Evolutionary conservation across 2,113 vertebrate species (phyloP).

Genomic region (Gadus macrocephalus): DNA sequence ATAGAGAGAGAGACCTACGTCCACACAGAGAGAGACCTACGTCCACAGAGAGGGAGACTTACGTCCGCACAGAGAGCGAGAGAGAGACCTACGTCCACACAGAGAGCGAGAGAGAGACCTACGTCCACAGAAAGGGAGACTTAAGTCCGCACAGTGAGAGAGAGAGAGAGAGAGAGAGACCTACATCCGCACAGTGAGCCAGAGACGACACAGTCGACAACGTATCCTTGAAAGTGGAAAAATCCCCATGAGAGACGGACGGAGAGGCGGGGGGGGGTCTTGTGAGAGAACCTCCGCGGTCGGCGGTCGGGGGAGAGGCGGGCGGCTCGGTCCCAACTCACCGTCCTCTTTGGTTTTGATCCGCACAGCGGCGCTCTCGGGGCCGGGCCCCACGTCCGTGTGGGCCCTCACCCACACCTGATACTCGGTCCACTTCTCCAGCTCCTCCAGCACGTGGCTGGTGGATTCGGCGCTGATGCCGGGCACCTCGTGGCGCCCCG

Average conservation of each 20-base stretch:
- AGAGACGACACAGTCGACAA: conserved; percentile 14
- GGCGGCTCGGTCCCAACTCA: conserved; percentile 69
- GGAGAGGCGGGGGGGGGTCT: conserved; percentile 13
- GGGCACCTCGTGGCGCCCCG: conserved; percentile 82
- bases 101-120: conserved; percentile 22
- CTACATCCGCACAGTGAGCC: conserved; percentile 21
- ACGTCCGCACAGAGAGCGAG: too few relatives aligned
- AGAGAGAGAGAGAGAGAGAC: conserved; percentile 25
- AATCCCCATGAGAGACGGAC: conserved; percentile 7
- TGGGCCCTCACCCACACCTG: conserved; percentile 98
- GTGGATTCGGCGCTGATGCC: conserved; percentile 84
- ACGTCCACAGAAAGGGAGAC: conserved; percentile 23
- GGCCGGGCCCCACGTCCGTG: conserved; percentile 94
- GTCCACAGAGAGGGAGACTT: too few relatives aligned
- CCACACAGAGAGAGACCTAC: conserved; percentile 15
- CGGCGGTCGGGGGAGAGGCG: background rate
- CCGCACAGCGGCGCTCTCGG: conserved; percentile 85
- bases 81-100: too few relatives aligned
- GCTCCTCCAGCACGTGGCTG: conserved; percentile 87
- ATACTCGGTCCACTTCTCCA: conserved; percentile 99
- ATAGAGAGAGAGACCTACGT: conserved; percentile 14
- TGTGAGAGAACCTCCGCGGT: conserved; percentile 14
- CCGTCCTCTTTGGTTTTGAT: conserved; percentile 95
- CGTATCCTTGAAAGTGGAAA: background rate
- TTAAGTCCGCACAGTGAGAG: conserved; percentile 7